A percentile compares a stretch with the other conserved stretches of the same genome.
These are phyloP conservation scores for Chaenocephalus aceratus DNA, from an alignment of 2,113 vertebrate species.

Conservation along the genomic window DNA sequence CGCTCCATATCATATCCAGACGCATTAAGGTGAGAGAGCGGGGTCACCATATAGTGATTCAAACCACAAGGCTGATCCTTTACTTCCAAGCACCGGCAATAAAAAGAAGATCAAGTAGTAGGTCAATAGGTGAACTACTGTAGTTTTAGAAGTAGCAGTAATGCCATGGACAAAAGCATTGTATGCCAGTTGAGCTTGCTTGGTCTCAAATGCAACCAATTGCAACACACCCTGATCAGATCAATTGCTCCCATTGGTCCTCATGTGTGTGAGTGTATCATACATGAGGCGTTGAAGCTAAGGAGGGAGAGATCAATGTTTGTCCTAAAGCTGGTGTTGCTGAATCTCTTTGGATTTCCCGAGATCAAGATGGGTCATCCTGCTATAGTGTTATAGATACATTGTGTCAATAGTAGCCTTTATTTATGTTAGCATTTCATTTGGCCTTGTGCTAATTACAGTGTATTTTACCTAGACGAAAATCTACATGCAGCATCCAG, in stretches of 20 bases:
- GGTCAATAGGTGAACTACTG: neutral
- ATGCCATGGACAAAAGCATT: neutral
- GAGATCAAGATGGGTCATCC: neutral
- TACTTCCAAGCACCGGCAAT: conserved; percentile 6
- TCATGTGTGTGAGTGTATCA: neutral
- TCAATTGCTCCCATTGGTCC: neutral
- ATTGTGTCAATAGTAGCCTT: neutral
- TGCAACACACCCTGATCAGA: neutral
- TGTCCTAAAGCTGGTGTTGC: too few species aligned
- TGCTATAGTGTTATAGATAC: neutral
- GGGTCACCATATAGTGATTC: conserved; percentile 18
- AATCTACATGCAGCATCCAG: conserved; percentile 8
- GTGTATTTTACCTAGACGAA: neutral
- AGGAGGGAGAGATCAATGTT: too few species aligned
- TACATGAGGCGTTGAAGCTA: too few species aligned
- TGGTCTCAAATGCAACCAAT: neutral
- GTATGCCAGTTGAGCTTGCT: neutral
- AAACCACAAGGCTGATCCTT: conserved; percentile 29
- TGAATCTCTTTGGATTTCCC: neutral
- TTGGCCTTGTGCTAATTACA: neutral
- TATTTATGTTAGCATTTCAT: neutral
- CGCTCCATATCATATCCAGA: conserved; percentile 39
- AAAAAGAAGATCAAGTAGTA: neutral
- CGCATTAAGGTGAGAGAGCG: conserved; percentile 27
- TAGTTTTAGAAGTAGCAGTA: neutral